These are phyloP conservation scores for Parnassius apollo DNA, from an alignment of 2,888 invertebrate genomes.

Conservation along the genomic window DNA sequence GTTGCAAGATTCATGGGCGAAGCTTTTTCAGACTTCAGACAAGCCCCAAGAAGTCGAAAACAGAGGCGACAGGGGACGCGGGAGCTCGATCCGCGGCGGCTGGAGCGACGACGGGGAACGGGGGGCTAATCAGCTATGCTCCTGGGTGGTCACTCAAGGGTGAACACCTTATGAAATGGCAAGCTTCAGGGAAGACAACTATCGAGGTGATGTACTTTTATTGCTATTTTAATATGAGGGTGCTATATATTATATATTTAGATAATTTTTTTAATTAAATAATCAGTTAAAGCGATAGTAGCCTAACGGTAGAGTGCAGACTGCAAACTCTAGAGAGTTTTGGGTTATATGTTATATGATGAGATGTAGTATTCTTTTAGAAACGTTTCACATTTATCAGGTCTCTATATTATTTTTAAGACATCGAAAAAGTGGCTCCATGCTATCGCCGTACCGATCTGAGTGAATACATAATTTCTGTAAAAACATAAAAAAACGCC, in stretches of 20 bases:
- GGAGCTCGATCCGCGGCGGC: conserved; percentile 40
- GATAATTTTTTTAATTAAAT: no score
- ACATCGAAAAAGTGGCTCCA: no score
- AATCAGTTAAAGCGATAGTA: no score
- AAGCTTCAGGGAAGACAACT: conserved; percentile 81
- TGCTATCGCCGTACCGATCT: no score
- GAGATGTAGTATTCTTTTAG: no score
- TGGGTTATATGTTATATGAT: no score
- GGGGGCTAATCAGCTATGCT: conserved; percentile 82
- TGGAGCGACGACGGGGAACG: conserved; percentile 42
- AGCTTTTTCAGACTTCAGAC: conserved; percentile 78
- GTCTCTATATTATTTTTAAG: no score
- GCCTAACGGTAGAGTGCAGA: no score
- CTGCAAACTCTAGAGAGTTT: no score
- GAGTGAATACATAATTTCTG: no score
- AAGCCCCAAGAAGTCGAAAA: conserved; percentile 75
- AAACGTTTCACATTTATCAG: no score
- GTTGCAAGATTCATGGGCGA: conserved; percentile 74
- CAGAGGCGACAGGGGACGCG: conserved; percentile 49
- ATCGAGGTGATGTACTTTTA: conserved; percentile 68
- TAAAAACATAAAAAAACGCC: no score
- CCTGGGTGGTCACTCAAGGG: conserved; percentile 83
- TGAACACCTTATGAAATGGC: conserved; percentile 83
- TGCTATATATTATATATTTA: not conserved
- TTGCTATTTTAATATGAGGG: not conserved